Conservation (phyloP, 2,888 invertebrate species). For the Aleiodes alternator region DNA sequence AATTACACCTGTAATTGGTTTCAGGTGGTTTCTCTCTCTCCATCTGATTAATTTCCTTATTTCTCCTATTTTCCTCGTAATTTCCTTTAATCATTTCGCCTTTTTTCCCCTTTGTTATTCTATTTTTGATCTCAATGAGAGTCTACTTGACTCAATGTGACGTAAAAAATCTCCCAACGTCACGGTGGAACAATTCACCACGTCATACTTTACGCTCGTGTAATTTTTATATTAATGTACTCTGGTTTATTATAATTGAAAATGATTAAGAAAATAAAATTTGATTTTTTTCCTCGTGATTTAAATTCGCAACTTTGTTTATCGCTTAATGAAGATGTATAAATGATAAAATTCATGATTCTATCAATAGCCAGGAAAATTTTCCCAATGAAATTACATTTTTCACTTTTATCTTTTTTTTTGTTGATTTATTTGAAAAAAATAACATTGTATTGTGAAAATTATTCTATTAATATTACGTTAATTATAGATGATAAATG, state of each 20-base stretch:
- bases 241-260: neutral
- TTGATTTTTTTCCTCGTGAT: too few species aligned
- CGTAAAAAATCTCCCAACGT: neutral
- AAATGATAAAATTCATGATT: too few species aligned
- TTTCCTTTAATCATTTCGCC: neutral
- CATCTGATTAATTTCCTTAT: neutral
- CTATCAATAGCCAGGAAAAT: too few species aligned
- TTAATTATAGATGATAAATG: too few species aligned
- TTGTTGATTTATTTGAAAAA: too few species aligned
- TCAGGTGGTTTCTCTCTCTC: neutral
- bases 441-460: too few species aligned
- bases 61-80: neutral
- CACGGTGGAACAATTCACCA: neutral
- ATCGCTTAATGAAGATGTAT: too few species aligned
- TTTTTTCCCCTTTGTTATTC: neutral
- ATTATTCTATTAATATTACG: too few species aligned
- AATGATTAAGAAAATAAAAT: neutral
- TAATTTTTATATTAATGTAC: neutral
- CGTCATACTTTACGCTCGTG: constrained; percentile 9
- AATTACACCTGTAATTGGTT: neutral
- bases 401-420: too few species aligned
- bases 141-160: neutral
- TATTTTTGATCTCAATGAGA: constrained; percentile 5
- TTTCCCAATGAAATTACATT: too few species aligned
- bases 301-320: too few species aligned